Evolutionary conservation across 2,888 invertebrate genomes (phyloP), one percentile per base, ranked within the genome.

Genomic region (Zygothrica quintamaculata): DNA sequence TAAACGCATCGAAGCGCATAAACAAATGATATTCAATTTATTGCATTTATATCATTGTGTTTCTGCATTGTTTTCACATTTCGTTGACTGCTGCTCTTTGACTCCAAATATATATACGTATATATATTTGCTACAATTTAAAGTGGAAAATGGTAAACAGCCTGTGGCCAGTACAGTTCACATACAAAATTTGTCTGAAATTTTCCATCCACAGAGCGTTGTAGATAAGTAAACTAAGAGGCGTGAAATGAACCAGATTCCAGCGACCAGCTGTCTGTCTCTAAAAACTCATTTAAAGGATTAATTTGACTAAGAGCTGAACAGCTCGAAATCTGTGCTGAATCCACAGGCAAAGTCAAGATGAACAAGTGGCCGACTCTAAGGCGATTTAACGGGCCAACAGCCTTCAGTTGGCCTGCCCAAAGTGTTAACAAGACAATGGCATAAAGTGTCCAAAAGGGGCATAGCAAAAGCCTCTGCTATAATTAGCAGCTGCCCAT

Each of bases 1-100:
- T 62, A 70, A 84, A 65, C 39, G 85, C 87, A 84, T 65, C 69
- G 78, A 67, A 77, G 67, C 87, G 87, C 69, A 87, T 81, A 84
- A 82, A 77, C 87, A 82, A 82, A 82, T 82, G 82, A 82, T 82
- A 77, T 82, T 82, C 87, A 82, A 82, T 82, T 87, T 81, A 77
- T 87, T 74, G 66, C 66, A 70, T 69, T 67, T 67, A 72, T 60
- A 75, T 66, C 61, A 58, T 59, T 52, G 48, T 26, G 37, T 39
- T 44, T 48, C 34, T 34, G 47, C 62, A 57, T 65, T 68, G 68
- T 68, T 68, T 73, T 60, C 51, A 40, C 65, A 53, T 43, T 65
- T 25, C 16, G 8, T 15, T 42, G 26, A 44, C 43, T 25, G 31
- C 34, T 4, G 34, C 9, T 34, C 12, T 1, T 48, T 29, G 47